Percentiles rank a stretch among this genome's conserved stretches.
phyloP scores from a whole-genome alignment of 2,888 invertebrate genomes.

The Protodeltote pygarga region DNA sequence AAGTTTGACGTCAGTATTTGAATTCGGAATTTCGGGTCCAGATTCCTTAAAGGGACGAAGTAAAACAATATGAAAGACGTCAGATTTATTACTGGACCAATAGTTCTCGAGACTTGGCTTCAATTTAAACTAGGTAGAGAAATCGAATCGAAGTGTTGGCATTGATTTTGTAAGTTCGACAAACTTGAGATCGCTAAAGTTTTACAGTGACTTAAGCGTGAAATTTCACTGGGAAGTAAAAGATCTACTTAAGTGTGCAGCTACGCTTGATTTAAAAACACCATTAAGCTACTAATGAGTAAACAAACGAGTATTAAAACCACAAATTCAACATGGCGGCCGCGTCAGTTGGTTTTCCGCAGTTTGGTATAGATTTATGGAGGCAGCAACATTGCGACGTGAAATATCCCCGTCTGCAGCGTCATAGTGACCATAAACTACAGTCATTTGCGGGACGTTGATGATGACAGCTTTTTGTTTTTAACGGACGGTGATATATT shows the following conservation, averaged over 20 bases:
- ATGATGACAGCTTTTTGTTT: slow-evolving; percentile 59
- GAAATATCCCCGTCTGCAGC: slow-evolving; percentile 40
- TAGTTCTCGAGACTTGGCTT: slow-evolving; percentile 56
- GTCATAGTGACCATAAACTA: slow-evolving; percentile 61
- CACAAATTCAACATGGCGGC: slow-evolving; percentile 54
- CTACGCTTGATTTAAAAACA: slow-evolving; percentile 16
- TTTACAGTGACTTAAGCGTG: slow-evolving; percentile 36
- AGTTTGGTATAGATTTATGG: slow-evolving; percentile 63
- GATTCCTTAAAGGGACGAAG: slow-evolving; percentile 43
- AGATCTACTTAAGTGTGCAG: too few species aligned
- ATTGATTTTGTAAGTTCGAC: slow-evolving; percentile 53
- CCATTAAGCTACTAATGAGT: slow-evolving; percentile 9
- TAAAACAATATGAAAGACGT: slow-evolving; percentile 52
- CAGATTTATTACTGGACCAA: slow-evolving; percentile 54
- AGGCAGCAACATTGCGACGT: slow-evolving; percentile 54
- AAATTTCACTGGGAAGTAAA: slow-evolving; percentile 28
- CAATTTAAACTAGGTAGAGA: slow-evolving; percentile 24
- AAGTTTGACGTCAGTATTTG: slow-evolving; percentile 49
- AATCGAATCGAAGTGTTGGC: slow-evolving; percentile 48
- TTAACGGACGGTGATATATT: slow-evolving; percentile 17
- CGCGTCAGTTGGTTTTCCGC: slow-evolving; percentile 49
- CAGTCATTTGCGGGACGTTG: slow-evolving; percentile 60
- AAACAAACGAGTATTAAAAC: slow-evolving; percentile 50
- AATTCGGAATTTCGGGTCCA: slow-evolving; percentile 40
- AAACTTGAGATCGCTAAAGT: slow-evolving; percentile 56